A percentile compares a stretch with the other conserved stretches of the same genome.
Conservation (phyloP, 2,113 vertebrate genomes). For the Copsychus sechellarum region DNA sequence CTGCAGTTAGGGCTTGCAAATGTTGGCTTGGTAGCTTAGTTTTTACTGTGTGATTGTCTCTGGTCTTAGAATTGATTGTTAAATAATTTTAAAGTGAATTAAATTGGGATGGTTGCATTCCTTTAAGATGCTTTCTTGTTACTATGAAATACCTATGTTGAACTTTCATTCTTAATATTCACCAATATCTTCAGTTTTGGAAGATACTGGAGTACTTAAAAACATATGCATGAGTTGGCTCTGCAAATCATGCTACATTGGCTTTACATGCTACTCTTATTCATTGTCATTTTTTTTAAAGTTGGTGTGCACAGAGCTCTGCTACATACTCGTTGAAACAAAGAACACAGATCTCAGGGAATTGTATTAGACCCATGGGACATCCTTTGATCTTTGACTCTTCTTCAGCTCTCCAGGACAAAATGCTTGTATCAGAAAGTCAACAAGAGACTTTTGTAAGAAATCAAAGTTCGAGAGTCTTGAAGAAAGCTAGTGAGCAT, state of each 20-base stretch:
- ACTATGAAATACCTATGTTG: neutral
- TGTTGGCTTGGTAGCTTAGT: neutral
- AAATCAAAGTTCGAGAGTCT: neutral
- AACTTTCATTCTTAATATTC: neutral
- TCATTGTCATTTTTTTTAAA: neutral
- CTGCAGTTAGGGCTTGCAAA: neutral
- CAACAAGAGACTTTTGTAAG: neutral
- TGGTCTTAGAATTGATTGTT: neutral
- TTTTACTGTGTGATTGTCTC: neutral
- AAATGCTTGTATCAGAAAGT: neutral
- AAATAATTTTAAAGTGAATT: neutral
- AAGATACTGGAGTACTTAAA: neutral
- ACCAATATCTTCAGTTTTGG: neutral
- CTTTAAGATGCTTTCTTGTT: neutral
- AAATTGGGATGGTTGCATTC: neutral
- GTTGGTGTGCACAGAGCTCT: neutral
- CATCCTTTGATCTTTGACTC: neutral
- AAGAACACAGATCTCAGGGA: neutral
- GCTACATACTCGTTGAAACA: neutral
- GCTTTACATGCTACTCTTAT: neutral
- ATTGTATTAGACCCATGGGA: neutral
- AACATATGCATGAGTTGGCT: neutral
- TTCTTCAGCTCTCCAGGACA: neutral
- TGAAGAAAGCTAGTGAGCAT: neutral
- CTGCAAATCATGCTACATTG: neutral